phyloP scores from a whole-genome alignment of 2,797 vertebrate genomes.

The Girardinus metallicus region DNA sequence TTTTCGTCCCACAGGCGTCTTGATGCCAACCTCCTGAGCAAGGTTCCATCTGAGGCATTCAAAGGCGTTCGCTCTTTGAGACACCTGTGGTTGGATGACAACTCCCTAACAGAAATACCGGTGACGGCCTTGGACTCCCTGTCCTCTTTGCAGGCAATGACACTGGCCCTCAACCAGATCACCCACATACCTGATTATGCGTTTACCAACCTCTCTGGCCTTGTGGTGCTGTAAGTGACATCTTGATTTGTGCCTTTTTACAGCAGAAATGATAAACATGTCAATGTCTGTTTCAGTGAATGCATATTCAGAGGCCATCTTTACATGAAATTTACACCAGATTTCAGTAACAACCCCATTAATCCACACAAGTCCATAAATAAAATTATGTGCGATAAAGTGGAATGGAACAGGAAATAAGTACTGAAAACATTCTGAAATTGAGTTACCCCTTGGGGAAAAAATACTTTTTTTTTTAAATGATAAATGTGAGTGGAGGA shows the following conservation, averaged over 20 bases:
- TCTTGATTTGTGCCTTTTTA: conserved; percentile 36
- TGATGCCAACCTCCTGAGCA: conserved; percentile 93
- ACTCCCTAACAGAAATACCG: conserved; percentile 90
- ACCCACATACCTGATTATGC: conserved; percentile 89
- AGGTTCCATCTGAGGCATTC: conserved; percentile 89
- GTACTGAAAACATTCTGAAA: neutral
- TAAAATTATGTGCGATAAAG: neutral
- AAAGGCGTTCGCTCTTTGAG: conserved; percentile 87
- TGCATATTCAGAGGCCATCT: neutral
- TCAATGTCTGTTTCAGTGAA: neutral
- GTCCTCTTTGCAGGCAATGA: conserved; percentile 94
- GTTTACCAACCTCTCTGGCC: conserved; percentile 94
- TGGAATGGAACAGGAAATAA: neutral
- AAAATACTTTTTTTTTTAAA: too few relatives aligned
- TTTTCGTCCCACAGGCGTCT: conserved; percentile 85
- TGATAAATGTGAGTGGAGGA: too few relatives aligned
- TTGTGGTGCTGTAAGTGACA: conserved; percentile 92
- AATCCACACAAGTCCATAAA: neutral
- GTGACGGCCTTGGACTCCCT: conserved; percentile 89
- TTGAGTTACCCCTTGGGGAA: neutral
- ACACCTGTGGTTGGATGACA: conserved; percentile 97
- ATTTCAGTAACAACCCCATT: neutral
- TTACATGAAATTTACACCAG: neutral
- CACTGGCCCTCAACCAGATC: conserved; percentile 94
- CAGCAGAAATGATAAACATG: neutral